phyloP scores from a whole-genome alignment of 2,797 vertebrate genomes.

The Monodelphis domestica region DNA sequence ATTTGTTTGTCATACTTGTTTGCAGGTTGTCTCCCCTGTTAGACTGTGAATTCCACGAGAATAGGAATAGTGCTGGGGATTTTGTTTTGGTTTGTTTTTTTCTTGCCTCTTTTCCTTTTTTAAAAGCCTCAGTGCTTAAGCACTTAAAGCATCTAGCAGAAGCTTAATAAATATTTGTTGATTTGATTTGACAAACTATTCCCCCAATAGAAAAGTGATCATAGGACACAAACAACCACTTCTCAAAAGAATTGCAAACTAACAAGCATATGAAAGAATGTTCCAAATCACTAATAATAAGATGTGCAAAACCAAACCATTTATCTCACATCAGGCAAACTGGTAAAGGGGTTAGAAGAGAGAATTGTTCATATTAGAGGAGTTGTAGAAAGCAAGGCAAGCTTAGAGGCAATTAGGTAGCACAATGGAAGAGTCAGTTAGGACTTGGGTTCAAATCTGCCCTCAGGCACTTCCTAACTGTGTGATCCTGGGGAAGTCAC shows the following conservation, averaged over 20 bases:
- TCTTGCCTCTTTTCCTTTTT: neutral
- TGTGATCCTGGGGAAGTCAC: too few species aligned
- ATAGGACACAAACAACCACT: neutral
- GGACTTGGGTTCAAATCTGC: too few species aligned
- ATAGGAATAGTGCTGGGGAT: neutral
- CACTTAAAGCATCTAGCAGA: neutral
- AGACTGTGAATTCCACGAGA: neutral
- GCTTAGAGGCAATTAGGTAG: too few species aligned
- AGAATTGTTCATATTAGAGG: neutral
- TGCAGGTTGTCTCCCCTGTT: too few species aligned
- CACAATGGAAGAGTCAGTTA: too few species aligned
- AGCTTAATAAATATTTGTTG: neutral
- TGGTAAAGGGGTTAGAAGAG: neutral
- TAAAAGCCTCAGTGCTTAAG: neutral
- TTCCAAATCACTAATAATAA: neutral
- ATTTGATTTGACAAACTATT: neutral
- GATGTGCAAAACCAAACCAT: neutral
- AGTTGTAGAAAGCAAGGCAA: neutral
- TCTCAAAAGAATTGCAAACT: neutral
- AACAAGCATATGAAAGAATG: neutral
- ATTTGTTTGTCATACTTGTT: neutral
- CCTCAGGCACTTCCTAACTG: too few species aligned
- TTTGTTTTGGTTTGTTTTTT: neutral
- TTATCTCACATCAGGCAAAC: neutral
- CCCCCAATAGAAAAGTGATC: neutral